Evolutionary conservation across 2,888 invertebrate genomes (phyloP).

Genomic region (Thalpophila matura): DNA sequence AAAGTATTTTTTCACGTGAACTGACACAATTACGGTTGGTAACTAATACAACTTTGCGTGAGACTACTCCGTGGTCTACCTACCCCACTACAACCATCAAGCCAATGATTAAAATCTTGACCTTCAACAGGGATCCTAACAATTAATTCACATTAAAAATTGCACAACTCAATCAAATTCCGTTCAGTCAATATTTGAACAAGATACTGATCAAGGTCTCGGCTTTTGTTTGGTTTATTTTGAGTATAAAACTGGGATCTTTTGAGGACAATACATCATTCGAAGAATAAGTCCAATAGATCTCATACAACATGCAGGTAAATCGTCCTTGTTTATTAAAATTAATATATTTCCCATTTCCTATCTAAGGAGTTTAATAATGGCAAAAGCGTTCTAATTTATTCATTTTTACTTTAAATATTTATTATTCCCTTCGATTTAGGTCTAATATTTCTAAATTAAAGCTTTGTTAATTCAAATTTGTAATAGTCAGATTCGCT

Average conservation of each 20-base stretch:
- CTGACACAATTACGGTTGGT: too few species aligned
- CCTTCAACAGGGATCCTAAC: slow-evolving; percentile 44
- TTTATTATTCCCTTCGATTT: too few species aligned
- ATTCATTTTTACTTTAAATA: too few species aligned
- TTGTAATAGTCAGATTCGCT: too few species aligned
- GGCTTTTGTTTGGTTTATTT: slow-evolving; percentile 72
- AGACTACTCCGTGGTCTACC: not conserved
- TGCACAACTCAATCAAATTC: slow-evolving; percentile 61
- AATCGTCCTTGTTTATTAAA: slow-evolving; percentile 3
- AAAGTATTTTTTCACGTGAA: too few species aligned
- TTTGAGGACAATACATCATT: slow-evolving; percentile 70
- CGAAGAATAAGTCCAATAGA: slow-evolving; percentile 70
- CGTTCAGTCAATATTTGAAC: slow-evolving; percentile 61
- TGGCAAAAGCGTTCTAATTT: slow-evolving; percentile 6
- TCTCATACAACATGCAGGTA: slow-evolving; percentile 86
- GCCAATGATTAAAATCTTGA: slow-evolving; percentile 36
- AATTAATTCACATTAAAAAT: slow-evolving; percentile 59
- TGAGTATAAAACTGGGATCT: slow-evolving; percentile 76
- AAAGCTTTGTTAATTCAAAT: too few species aligned
- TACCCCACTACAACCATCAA: slow-evolving; percentile 4
- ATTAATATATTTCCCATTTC: not conserved
- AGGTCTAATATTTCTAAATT: too few species aligned
- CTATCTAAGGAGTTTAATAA: not conserved
- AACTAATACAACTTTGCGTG: not conserved
- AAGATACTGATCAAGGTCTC: slow-evolving; percentile 63